These are phyloP conservation scores for Bimastos eiseni DNA, from an alignment of 2,888 invertebrate genomes.

Conservation along the genomic window DNA sequence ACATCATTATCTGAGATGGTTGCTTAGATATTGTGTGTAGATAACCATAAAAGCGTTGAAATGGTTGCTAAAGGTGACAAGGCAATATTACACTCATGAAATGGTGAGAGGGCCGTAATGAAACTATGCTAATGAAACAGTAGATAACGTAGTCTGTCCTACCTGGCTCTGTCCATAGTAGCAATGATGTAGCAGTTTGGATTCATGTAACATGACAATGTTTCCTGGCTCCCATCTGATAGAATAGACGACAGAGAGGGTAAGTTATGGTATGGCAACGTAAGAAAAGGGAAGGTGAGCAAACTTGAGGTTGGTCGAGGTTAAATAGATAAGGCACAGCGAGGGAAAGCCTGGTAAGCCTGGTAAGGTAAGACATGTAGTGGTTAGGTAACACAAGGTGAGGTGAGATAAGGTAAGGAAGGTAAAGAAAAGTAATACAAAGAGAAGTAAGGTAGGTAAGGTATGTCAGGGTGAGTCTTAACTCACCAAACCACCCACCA, in stretches of 20 bases:
- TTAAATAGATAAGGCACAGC: too few relatives aligned
- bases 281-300: not conserved
- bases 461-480: too few relatives aligned
- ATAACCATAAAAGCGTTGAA: too few relatives aligned
- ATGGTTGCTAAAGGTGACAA: not conserved
- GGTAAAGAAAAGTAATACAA: too few relatives aligned
- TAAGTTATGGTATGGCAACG: not conserved
- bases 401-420: too few relatives aligned
- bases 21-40: too few relatives aligned
- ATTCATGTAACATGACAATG: constrained; percentile 49
- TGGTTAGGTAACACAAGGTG: too few relatives aligned
- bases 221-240: constrained; percentile 31
- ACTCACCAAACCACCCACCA: too few relatives aligned
- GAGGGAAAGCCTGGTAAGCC: too few relatives aligned
- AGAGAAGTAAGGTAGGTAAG: too few relatives aligned
- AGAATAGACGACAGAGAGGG: not conserved
- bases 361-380: too few relatives aligned
- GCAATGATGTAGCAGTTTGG: constrained; percentile 56
- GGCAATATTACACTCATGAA: not conserved
- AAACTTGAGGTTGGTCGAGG: not conserved
- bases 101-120: not conserved
- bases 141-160: not conserved
- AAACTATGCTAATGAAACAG: not conserved
- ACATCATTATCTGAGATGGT: too few relatives aligned
- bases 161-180: constrained; percentile 59